phyloP scores from a whole-genome alignment of 2,797 vertebrate species.

The Naso thynnoides region DNA sequence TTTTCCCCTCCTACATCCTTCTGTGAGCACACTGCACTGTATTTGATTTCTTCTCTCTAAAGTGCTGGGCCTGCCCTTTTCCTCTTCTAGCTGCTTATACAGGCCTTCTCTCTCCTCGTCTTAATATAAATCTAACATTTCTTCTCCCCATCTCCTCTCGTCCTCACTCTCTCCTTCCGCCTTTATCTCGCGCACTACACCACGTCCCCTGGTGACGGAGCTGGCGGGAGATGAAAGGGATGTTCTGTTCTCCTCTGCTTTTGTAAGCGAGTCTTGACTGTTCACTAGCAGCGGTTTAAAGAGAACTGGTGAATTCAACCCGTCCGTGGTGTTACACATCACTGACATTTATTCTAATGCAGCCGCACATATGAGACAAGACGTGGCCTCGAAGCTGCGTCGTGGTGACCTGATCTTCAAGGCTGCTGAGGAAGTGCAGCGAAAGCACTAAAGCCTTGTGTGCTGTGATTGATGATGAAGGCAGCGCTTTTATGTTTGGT shows the following conservation, averaged over 20 bases:
- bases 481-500: conserved; percentile 13
- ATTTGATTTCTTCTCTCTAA: conserved; percentile 10
- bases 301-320: conserved; percentile 42
- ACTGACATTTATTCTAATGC: conserved; percentile 12
- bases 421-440: conserved; percentile 16
- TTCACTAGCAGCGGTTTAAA: conserved; percentile 22
- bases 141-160: conserved; percentile 32
- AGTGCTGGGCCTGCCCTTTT: conserved; percentile 1
- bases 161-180: conserved; percentile 24
- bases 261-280: conserved; percentile 39
- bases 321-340: conserved; percentile 36
- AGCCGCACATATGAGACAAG: conserved; percentile 9
- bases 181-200: conserved; percentile 46
- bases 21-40: conserved; percentile 9
- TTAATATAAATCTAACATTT: conserved; percentile 43
- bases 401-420: conserved; percentile 25
- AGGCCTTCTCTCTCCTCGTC: conserved; percentile 19
- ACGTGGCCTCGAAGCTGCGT: conserved; percentile 7
- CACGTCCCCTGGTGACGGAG: conserved; percentile 56
- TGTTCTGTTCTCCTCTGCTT: conserved; percentile 47
- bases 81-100: conserved; percentile 29
- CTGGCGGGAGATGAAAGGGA: conserved; percentile 68
- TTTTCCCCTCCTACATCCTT: conserved; percentile 25
- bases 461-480: background rate
- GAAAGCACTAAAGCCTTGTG: background rate